Evolutionary conservation across 2,888 invertebrate species (phyloP), one percentile per base, ranked within the genome.

Genomic region (Herminia tarsipennalis): DNA sequence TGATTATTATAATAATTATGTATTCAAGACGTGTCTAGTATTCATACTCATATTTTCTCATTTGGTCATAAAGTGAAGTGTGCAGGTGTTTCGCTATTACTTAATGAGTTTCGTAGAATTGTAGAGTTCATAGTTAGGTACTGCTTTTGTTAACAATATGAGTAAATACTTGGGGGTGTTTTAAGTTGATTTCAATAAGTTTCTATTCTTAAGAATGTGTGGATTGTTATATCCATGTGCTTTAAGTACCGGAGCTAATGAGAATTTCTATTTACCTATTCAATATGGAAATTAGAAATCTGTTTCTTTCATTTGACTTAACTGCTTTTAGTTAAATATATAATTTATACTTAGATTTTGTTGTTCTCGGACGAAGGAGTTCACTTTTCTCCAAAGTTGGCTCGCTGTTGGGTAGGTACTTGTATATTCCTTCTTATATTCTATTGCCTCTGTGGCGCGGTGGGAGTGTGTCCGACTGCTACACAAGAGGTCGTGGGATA

Each of bases 121-220:
- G 27, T 12, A 34, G 18, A 41, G 22, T 28, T 35, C 16, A 16
- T 21, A 53, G 47, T 53, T 45, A 53, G 47, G 51, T 45, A 46
- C 49, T 55, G 51, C 35, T 43, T 41, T 42, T 37, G 21, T 36
- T 43, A 51, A 40, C 27, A 20, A 32, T 14, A 14, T 30, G 33
- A 18, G 28, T 16, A 20, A 34, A 41, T 34, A 24, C 2, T 21
- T 27, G 9, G 13, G 24, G 12, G 39, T 24, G 1, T 14, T 14
- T 16, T 17, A 21, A 14, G 22, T 16, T 27, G 20, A 27, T 18
- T 34, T 8, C 0, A 25, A 4, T 8, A 10, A 12, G 18, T 4
- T 17, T 20, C 9, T 13, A 21, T 9, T 17, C 9, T 17, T 1
- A 1, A n/a, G n/a, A n/a, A 4, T 2, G 8, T 12, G 3, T 32